A percentile compares a stretch with the other conserved stretches of the same genome.
Conservation (phyloP, 2,797 vertebrate genomes). For the Tragelaphus oryx region DNA sequence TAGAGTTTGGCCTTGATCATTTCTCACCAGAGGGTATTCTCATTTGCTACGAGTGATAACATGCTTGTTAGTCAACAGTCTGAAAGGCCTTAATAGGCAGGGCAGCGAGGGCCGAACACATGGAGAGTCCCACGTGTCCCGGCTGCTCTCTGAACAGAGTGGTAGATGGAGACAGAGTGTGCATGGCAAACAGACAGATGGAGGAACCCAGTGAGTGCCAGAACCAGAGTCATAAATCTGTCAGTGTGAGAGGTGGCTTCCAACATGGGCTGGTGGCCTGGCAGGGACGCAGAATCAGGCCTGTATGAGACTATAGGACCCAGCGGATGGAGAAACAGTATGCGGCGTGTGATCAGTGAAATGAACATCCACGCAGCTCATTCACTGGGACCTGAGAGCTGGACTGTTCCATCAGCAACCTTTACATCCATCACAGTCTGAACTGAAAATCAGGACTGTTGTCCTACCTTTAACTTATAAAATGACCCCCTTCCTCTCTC, state of each 20-base stretch:
- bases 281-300: neutral
- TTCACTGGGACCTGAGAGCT: neutral
- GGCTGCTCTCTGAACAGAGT: constrained; percentile 32
- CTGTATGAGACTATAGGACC: neutral
- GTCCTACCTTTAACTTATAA: neutral
- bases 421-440: neutral
- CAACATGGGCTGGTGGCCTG: neutral
- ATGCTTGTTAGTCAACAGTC: constrained; percentile 29
- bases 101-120: constrained; percentile 29
- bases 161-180: constrained; percentile 36
- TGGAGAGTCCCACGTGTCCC: neutral
- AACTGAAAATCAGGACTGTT: neutral
- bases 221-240: constrained; percentile 48
- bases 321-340: neutral
- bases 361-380: neutral
- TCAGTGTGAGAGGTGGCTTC: neutral
- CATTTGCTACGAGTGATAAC: constrained; percentile 41
- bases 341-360: neutral
- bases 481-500: neutral
- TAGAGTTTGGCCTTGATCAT: constrained; percentile 20
- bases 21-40: constrained; percentile 14
- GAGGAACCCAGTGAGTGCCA: constrained; percentile 42
- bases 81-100: constrained; percentile 26
- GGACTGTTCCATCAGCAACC: neutral
- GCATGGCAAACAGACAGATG: constrained; percentile 52